phyloP scores from a whole-genome alignment of 2,888 invertebrate genomes.

The Unio pictorum region DNA sequence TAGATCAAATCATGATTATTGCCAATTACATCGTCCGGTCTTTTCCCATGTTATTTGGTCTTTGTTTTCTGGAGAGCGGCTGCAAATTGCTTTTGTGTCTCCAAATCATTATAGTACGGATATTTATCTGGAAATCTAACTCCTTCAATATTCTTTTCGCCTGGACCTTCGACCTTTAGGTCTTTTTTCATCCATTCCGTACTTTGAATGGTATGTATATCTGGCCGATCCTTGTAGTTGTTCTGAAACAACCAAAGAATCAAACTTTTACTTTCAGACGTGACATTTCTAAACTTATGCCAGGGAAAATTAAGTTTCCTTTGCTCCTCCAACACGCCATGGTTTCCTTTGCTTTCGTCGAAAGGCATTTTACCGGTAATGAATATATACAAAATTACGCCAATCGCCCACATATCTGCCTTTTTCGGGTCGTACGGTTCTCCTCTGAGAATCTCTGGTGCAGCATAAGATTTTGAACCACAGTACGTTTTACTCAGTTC shows the following conservation, averaged over 20 bases:
- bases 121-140: too few species aligned
- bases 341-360: conserved; percentile 71
- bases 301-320: conserved; percentile 61
- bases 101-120: too few species aligned
- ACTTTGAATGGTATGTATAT: conserved; percentile 48
- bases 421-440: conserved; percentile 73
- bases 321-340: conserved; percentile 66
- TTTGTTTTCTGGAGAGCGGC: too few species aligned
- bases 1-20: too few species aligned
- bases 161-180: conserved; percentile 6
- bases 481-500: conserved; percentile 73
- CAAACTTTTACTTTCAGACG: conserved; percentile 51
- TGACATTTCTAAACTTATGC: conserved; percentile 59
- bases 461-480: conserved; percentile 74
- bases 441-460: conserved; percentile 73
- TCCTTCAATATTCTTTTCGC: neutral
- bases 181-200: conserved; percentile 47
- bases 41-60: too few species aligned
- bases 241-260: conserved; percentile 59
- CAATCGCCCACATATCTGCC: conserved; percentile 73
- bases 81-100: too few species aligned
- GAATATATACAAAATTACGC: conserved; percentile 73
- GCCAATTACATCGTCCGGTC: too few species aligned
- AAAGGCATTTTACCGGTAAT: conserved; percentile 73
- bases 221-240: conserved; percentile 58